Percentiles rank a stretch among this genome's conserved stretches.
phyloP scores from a whole-genome alignment of 2,113 vertebrate species.

The Tympanuchus pallidicinctus region DNA sequence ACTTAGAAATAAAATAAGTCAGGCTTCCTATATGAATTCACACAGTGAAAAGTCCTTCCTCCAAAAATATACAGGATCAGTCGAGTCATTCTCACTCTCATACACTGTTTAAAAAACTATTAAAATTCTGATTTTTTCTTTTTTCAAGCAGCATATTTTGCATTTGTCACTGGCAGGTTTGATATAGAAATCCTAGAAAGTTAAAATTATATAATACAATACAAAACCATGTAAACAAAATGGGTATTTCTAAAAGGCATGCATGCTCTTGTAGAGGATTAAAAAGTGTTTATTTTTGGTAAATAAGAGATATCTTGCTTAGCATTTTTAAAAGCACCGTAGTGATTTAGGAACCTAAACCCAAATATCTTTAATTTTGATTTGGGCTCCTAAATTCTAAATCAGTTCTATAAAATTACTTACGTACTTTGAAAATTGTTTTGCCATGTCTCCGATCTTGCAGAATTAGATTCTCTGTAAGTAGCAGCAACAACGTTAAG shows the following conservation, averaged over 20 bases:
- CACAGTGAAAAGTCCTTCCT: conserved; percentile 53
- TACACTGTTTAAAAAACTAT: conserved; percentile 43
- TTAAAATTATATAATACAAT: conserved; percentile 58
- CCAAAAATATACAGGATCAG: conserved; percentile 34
- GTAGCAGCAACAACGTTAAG: background rate
- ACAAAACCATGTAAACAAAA: conserved; percentile 73
- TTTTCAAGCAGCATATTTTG: conserved; percentile 60
- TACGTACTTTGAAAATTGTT: background rate
- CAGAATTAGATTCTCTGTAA: conserved; percentile 2
- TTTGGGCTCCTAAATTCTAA: conserved; percentile 29
- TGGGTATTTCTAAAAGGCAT: conserved; percentile 40
- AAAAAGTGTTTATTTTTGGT: conserved; percentile 60
- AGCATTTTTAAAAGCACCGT: conserved; percentile 60
- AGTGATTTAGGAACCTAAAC: conserved; percentile 50
- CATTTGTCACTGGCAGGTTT: conserved; percentile 58
- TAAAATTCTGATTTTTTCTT: conserved; percentile 37
- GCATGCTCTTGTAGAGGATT: conserved; percentile 43
- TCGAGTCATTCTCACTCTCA: conserved; percentile 23
- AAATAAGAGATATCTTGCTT: conserved; percentile 9
- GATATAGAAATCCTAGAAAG: conserved; percentile 65
- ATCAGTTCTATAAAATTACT: conserved; percentile 12
- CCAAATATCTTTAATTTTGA: background rate
- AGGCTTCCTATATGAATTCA: conserved; percentile 47
- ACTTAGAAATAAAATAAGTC: conserved; percentile 39
- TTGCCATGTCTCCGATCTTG: background rate